Base-by-base conservation (phyloP, 2,797 vertebrate genomes). In the Spondyliosoma cantharus region DNA sequence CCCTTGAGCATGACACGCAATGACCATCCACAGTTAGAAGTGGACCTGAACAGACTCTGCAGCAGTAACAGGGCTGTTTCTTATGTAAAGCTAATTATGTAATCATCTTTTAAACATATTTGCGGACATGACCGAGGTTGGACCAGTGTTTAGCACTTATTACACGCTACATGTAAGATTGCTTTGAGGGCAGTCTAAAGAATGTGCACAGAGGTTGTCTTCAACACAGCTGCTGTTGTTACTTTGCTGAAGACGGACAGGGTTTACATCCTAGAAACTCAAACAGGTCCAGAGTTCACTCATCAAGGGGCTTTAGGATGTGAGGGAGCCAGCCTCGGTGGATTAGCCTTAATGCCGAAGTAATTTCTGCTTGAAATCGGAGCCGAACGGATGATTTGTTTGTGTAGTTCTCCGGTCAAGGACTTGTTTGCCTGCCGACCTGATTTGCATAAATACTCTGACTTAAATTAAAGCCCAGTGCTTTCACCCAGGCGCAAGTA, bases 261-360 rank as follows among this genome's bases (percentile, higher is more conserved):
- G 5, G 12, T 54, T 85, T 70, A 62, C 46, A 65, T 82, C 74
- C 60, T 52, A 27, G 67, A 86, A 80, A 56, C 46, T 85, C n/a
- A 54, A 65, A 80, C 71, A 60, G 80, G 54, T 57, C 69, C 68
- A 76, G 61, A 76, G 64, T 75, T 19, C 37, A 43, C 48, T 89
- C 22, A 74, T 56, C 25, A 74, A 66, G 46, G 42, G 69, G 73
- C 75, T 88, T 86, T 71, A 42, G 68, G 63, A 16, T 42, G 29
- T 19, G 68, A 73, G 32, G 42, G 71, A 57, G 89, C 46, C 64
- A 79, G 73, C 37, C 27, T 48, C 43, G 6, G 16, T 75, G 87
- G 86, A 90, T 87, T 85, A 90, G 65, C 27, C 24, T 74, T 72
- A 79, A 84, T 48, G 70, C 83, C 58, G 22, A 66, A 80, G 81